Evolutionary conservation across 2,888 invertebrate genomes (phyloP), one percentile per base, ranked within the genome.

Genomic region (Hedychridium roseum): DNA sequence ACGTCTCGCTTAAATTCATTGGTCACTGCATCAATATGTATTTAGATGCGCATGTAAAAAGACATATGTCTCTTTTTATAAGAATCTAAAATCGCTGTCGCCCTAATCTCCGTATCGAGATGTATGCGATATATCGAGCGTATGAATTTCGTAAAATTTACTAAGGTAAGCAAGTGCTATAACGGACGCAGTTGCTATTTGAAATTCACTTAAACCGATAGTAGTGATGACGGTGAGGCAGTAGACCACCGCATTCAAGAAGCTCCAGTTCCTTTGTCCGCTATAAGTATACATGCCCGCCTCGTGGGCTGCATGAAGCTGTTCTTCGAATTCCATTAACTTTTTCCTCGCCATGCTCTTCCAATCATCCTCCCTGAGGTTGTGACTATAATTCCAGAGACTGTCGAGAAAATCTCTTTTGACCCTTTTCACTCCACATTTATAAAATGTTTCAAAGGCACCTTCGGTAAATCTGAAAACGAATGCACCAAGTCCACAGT

Each of bases 121-220:
- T n/a, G n/a, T n/a, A n/a, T n/a, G n/a, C n/a, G n/a, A n/a, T n/a
- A n/a, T n/a, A n/a, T n/a, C n/a, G n/a, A n/a, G n/a, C n/a, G n/a
- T n/a, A n/a, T n/a, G n/a, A n/a, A n/a, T n/a, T n/a, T n/a, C n/a
- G n/a, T n/a, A n/a, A n/a, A n/a, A n/a, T n/a, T n/a, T n/a, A n/a
- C n/a, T n/a, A n/a, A n/a, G n/a, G n/a, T n/a, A n/a, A n/a, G n/a
- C n/a, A n/a, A n/a, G n/a, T n/a, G n/a, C n/a, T n/a, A n/a, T n/a
- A n/a, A n/a, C n/a, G n/a, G n/a, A n/a, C n/a, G n/a, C n/a, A n/a
- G n/a, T n/a, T n/a, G n/a, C n/a, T n/a, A n/a, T n/a, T n/a, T n/a
- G n/a, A n/a, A n/a, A n/a, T n/a, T n/a, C n/a, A n/a, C n/a, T 36
- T 86, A 87, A 87, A 93, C 94, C 94, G 81, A 94, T 93, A 35